Conservation (phyloP, 2,797 vertebrate species). For the Cossypha dichroa region DNA sequence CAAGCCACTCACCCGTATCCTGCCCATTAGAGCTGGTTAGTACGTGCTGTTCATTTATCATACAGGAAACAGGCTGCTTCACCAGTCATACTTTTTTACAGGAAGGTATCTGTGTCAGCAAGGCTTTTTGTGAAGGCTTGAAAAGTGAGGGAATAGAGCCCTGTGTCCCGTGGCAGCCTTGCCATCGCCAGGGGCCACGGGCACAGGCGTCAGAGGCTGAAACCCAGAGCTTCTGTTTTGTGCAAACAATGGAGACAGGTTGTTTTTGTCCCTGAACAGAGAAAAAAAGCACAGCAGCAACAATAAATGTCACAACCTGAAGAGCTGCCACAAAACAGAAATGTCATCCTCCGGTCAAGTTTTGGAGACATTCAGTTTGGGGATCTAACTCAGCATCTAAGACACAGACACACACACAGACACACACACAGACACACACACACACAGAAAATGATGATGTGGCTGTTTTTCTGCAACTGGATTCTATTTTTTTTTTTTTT, state of each 20-base stretch:
- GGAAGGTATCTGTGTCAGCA: background rate
- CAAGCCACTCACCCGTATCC: background rate
- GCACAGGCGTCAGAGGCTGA: rapidly evolving
- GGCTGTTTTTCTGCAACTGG: background rate
- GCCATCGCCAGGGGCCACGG: background rate
- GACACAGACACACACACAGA: background rate
- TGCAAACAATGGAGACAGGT: background rate
- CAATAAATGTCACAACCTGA: slow-evolving; percentile 31
- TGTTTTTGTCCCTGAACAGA: background rate
- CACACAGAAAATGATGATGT: background rate
- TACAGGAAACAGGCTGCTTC: background rate
- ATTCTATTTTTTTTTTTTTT: background rate
- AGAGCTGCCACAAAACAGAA: background rate
- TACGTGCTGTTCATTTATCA: background rate
- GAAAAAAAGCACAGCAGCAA: background rate
- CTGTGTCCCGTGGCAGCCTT: background rate
- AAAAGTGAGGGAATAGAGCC: background rate
- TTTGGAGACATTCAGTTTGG: background rate
- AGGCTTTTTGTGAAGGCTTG: background rate
- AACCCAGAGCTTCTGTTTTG: background rate
- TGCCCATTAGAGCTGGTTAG: slow-evolving; percentile 36
- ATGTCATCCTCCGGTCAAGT: background rate
- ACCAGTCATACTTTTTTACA: background rate
- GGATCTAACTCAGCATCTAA: background rate
- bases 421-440: background rate